Conservation (phyloP, 2,113 vertebrate genomes). For the Channa maculata region DNA sequence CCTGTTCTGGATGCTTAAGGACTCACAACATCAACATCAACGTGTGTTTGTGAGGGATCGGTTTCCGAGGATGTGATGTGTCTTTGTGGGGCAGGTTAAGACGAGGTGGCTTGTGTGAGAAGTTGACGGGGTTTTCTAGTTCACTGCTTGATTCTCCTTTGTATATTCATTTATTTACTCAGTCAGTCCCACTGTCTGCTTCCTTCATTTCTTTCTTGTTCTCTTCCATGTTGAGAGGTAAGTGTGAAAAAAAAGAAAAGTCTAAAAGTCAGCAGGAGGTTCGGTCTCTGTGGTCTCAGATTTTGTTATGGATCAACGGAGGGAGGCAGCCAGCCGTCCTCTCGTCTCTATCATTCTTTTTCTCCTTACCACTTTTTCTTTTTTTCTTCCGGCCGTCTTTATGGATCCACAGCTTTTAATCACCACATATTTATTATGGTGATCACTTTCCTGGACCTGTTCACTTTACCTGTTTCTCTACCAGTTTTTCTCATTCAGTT, state of each 20-base stretch:
- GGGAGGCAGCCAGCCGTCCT: neutral
- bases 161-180: no score
- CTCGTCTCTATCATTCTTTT: neutral
- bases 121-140: no score
- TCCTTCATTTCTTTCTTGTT: neutral
- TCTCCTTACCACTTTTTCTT: neutral
- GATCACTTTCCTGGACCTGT: neutral
- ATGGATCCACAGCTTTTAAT: neutral
- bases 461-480: neutral
- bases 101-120: no score
- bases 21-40: no score
- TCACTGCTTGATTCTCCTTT: no score
- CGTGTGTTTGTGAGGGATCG: no score
- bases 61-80: no score
- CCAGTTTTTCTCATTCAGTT: neutral
- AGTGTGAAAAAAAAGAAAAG: slow-evolving; percentile 16
- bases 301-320: slow-evolving; percentile 34
- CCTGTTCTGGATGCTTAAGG: no score
- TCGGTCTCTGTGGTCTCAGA: slow-evolving; percentile 33
- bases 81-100: no score
- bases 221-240: neutral
- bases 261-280: slow-evolving; percentile 32
- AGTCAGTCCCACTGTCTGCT: no score
- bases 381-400: neutral
- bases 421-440: neutral